Percentiles rank a stretch among this genome's conserved stretches.
Conservation (phyloP, 2,888 invertebrate species). For the Drosophila colorata region DNA sequence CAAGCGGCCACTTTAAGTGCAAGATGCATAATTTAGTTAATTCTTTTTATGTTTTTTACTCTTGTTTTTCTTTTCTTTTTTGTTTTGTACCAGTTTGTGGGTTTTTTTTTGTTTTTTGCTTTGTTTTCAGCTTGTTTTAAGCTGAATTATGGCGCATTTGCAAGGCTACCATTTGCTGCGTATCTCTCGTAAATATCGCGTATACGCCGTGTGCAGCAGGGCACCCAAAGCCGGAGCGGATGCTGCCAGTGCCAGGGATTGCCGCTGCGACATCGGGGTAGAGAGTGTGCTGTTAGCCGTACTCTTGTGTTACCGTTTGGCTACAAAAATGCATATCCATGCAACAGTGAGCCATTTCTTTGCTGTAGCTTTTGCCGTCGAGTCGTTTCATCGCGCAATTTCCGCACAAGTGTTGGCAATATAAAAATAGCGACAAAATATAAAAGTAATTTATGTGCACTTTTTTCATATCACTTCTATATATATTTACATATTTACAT, state of each 20-base stretch:
- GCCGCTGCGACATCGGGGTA: constrained; percentile 1
- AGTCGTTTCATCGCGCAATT: constrained; percentile 78
- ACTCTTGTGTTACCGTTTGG: constrained; percentile 48
- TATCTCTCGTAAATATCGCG: constrained; percentile 72
- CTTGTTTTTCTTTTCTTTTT: constrained; percentile 6
- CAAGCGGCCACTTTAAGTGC: constrained; percentile 44
- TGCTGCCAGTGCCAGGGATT: constrained; percentile 13
- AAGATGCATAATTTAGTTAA: constrained; percentile 70
- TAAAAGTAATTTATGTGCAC: constrained; percentile 80
- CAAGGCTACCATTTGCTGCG: constrained; percentile 55
- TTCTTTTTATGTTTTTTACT: constrained; percentile 25
- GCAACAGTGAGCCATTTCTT: constrained; percentile 56
- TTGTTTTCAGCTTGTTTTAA: constrained; percentile 48
- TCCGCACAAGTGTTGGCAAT: constrained; percentile 81
- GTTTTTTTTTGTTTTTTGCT: constrained; percentile 12
- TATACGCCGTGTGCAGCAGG: constrained; percentile 46
- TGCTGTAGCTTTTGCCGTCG: constrained; percentile 45
- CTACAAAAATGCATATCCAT: constrained; percentile 68
- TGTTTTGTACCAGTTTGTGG: neutral
- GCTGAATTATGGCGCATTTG: constrained; percentile 68
- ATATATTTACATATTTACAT: constrained; percentile 28
- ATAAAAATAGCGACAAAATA: constrained; percentile 80
- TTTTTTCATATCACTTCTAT: constrained; percentile 75
- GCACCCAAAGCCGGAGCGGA: constrained; percentile 33
- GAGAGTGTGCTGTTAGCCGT: constrained; percentile 12